phyloP scores from a whole-genome alignment of 2,797 vertebrate genomes.

The Florisuga fusca region DNA sequence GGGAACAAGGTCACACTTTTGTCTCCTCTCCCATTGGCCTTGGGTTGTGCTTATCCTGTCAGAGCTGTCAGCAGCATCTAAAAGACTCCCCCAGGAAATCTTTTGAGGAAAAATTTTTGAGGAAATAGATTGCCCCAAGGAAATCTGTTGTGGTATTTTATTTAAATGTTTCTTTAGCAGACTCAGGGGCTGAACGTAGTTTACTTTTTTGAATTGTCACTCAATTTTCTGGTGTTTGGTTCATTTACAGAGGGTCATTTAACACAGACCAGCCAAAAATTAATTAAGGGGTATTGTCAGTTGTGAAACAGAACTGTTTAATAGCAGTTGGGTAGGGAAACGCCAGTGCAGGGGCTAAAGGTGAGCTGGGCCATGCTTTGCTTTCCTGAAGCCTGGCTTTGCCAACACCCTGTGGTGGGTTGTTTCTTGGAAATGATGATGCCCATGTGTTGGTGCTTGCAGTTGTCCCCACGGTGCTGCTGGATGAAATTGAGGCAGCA shows the following conservation, averaged over 20 bases:
- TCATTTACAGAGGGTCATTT: not conserved
- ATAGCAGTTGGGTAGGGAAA: not conserved
- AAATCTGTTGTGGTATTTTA: not conserved
- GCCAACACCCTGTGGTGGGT: rapidly evolving
- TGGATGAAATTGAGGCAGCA: constrained; percentile 95
- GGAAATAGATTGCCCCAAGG: too few relatives aligned
- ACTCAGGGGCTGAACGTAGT: rapidly evolving
- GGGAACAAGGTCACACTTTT: not conserved
- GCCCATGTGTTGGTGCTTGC: not conserved
- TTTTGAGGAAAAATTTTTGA: too few relatives aligned
- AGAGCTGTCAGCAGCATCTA: not conserved
- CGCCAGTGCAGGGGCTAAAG: not conserved
- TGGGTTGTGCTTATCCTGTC: not conserved
- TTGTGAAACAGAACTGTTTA: not conserved
- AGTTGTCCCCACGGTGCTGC: constrained; percentile 89
- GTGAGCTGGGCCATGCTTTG: rapidly evolving
- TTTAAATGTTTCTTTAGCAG: not conserved
- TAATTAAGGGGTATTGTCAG: not conserved
- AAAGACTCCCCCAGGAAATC: not conserved
- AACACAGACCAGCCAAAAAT: rapidly evolving
- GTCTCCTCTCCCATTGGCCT: rapidly evolving
- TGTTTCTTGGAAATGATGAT: not conserved
- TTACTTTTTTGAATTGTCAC: not conserved
- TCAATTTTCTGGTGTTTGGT: not conserved
- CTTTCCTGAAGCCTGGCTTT: not conserved